A percentile compares a stretch with the other conserved stretches of the same genome.
Conservation (phyloP, 2,888 invertebrate genomes). For the Nomada lathburiana region DNA sequence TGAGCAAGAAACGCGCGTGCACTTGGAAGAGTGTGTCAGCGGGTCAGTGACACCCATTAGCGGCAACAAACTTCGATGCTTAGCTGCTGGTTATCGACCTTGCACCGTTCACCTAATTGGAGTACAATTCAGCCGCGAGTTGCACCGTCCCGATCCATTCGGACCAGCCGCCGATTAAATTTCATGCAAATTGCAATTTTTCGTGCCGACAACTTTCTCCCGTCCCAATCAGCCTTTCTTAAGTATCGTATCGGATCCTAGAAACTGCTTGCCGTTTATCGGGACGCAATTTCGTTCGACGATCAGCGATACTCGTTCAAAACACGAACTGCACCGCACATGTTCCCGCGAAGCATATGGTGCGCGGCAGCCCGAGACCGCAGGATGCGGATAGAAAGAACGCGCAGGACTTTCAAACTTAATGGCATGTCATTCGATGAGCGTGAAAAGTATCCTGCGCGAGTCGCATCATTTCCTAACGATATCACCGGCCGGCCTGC, state of each 20-base stretch:
- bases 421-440: constrained; percentile 16
- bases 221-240: not conserved
- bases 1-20: constrained; percentile 63
- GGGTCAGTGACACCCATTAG: constrained; percentile 74
- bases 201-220: constrained; percentile 18
- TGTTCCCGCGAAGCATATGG: constrained; percentile 35
- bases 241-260: not conserved
- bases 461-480: not conserved
- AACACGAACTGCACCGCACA: constrained; percentile 3
- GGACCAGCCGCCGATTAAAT: not conserved
- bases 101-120: constrained; percentile 44
- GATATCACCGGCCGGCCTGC: not conserved
- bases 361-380: constrained; percentile 11
- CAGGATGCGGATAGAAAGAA: constrained; percentile 25
- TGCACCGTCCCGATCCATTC: not conserved
- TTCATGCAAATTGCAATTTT: not conserved
- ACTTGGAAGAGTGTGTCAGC: constrained; percentile 71
- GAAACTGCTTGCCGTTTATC: not conserved
- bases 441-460: not conserved
- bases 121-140: constrained; percentile 16
- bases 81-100: constrained; percentile 59
- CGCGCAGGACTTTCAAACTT: constrained; percentile 45
- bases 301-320: not conserved
- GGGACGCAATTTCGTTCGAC: not conserved
- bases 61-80: constrained; percentile 58